Conservation (phyloP, 2,797 vertebrate genomes). For the Alcedo quadribrachys region DNA sequence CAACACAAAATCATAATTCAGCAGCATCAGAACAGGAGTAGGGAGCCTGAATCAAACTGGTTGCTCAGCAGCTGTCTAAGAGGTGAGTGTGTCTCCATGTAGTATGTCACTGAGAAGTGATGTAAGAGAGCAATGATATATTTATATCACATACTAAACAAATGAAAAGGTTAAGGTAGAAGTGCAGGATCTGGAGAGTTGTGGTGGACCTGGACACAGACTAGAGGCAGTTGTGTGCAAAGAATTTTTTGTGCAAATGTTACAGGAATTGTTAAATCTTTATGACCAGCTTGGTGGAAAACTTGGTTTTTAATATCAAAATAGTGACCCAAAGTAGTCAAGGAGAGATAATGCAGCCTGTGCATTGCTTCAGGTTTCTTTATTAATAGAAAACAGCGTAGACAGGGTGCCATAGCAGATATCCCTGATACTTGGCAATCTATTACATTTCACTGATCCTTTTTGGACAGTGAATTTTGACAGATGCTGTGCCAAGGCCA, state of each 20-base stretch:
- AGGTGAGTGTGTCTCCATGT: not conserved
- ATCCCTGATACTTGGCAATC: not conserved
- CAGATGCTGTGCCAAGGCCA: not conserved
- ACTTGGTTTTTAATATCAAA: not conserved
- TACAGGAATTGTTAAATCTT: not conserved
- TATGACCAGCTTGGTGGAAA: not conserved
- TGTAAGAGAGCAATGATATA: not conserved
- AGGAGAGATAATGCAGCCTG: not conserved
- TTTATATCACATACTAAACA: not conserved
- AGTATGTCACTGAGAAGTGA: not conserved
- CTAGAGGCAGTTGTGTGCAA: not conserved
- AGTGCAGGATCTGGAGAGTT: not conserved
- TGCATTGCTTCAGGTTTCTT: not conserved
- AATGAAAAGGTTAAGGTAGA: not conserved
- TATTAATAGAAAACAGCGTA: not conserved
- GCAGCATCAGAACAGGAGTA: not conserved
- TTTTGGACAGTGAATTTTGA: not conserved
- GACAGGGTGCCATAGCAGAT: not conserved
- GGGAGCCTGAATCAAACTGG: not conserved
- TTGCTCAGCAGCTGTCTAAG: not conserved
- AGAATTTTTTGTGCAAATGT: not conserved
- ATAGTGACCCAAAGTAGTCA: not conserved
- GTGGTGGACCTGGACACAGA: not conserved
- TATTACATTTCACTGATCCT: not conserved
- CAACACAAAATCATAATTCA: not conserved